Conservation (phyloP, 1,140 invertebrate genomes). For the Drosophila sturtevanti region DNA sequence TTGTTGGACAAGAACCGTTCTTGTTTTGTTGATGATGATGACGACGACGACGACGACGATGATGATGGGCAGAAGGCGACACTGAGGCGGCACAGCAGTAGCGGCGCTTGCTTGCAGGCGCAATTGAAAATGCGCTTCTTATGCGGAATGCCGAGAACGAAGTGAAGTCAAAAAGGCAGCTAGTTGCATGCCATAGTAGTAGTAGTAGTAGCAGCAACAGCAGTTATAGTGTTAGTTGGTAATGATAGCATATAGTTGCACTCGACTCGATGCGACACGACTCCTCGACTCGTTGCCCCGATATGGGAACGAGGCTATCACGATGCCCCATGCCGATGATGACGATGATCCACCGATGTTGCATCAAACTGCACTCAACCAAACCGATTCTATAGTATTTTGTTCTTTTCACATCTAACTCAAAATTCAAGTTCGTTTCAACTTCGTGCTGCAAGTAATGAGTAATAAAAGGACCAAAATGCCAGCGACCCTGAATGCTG, state of each 20-base stretch:
- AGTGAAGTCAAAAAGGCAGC: slow-evolving; percentile 23
- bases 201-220: slow-evolving; percentile 45
- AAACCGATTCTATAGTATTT: slow-evolving; percentile 15
- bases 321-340: neutral
- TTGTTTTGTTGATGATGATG: neutral
- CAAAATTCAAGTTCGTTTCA: slow-evolving; percentile 8
- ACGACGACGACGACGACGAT: neutral
- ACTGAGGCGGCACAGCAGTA: slow-evolving; percentile 16
- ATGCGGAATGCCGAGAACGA: slow-evolving; percentile 52
- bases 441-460: slow-evolving; percentile 2
- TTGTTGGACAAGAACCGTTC: slow-evolving; percentile 49
- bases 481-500: neutral
- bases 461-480: neutral
- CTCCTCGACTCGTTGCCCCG: neutral
- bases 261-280: slow-evolving; percentile 43
- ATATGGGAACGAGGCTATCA: neutral
- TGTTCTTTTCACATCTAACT: neutral
- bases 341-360: neutral
- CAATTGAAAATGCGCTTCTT: slow-evolving; percentile 66
- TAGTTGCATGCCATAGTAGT: slow-evolving; percentile 21
- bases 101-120: slow-evolving; percentile 69
- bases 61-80: slow-evolving; percentile 39
- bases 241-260: slow-evolving; percentile 70
- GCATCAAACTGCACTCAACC: slow-evolving; percentile 11
- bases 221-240: too few species aligned